Conservation (phyloP, 1,140 invertebrate genomes). For the Drosophila arawakana region DNA sequence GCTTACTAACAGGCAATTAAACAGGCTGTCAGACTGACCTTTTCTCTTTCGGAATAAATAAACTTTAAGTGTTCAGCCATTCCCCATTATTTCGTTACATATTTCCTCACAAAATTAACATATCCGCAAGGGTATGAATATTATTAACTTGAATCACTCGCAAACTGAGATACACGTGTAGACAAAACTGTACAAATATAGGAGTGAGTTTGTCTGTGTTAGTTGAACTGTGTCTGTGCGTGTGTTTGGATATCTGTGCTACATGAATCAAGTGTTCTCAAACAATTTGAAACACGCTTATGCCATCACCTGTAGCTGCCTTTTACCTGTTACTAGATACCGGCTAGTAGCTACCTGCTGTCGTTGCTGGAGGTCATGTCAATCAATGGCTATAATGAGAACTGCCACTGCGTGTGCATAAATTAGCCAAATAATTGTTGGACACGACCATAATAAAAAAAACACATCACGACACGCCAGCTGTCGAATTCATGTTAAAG, state of each 20-base stretch:
- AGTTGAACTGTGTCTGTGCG: too few species aligned
- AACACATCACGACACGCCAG: constrained; percentile 43
- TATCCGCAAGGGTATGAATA: neutral
- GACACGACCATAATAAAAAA: constrained; percentile 46
- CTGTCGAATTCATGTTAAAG: constrained; percentile 38
- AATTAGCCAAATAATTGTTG: constrained; percentile 79
- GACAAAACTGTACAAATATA: neutral
- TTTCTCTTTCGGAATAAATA: too few species aligned
- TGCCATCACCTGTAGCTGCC: constrained; percentile 53
- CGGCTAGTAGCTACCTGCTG: constrained; percentile 11
- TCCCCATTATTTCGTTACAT: too few species aligned
- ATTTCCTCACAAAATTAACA: constrained; percentile 7
- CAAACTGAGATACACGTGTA: constrained; percentile 18
- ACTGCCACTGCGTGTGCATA: constrained; percentile 71
- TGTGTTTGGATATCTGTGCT: neutral
- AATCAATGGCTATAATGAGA: constrained; percentile 73
- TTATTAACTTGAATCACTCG: constrained; percentile 30
- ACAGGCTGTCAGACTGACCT: too few species aligned
- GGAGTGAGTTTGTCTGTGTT: neutral
- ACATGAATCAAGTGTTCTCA: constrained; percentile 38
- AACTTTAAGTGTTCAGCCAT: too few species aligned
- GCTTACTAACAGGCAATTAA: too few species aligned
- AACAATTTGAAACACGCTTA: constrained; percentile 55
- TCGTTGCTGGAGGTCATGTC: constrained; percentile 58
- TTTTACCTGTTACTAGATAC: neutral